Percentiles rank a stretch among this genome's conserved stretches.
Conservation (phyloP, 2,888 invertebrate species). For the Cerastoderma edule region DNA sequence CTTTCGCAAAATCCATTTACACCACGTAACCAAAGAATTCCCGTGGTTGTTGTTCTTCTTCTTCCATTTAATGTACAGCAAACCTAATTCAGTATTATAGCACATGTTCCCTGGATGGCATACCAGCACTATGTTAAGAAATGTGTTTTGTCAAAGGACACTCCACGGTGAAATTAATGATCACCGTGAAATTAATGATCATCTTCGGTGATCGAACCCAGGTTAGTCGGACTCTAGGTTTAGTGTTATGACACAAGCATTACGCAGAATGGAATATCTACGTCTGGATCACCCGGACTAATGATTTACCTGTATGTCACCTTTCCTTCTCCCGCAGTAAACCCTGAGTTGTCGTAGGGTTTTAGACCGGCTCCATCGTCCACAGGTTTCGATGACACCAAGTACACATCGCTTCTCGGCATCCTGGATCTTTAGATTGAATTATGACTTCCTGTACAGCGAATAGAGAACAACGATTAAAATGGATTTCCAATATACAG, state of each 20-base stretch:
- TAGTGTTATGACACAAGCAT: too few relatives aligned
- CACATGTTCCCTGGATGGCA: too few relatives aligned
- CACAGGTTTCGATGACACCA: conserved; percentile 36
- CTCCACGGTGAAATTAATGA: background rate
- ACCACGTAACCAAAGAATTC: too few relatives aligned
- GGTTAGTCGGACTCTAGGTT: background rate
- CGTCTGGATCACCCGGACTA: too few relatives aligned
- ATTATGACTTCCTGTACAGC: background rate
- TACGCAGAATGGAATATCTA: too few relatives aligned
- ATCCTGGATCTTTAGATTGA: background rate
- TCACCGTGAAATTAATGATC: too few relatives aligned
- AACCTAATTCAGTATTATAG: too few relatives aligned
- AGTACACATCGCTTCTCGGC: conserved; percentile 42
- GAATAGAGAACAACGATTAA: background rate
- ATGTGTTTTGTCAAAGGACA: background rate
- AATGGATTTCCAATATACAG: background rate
- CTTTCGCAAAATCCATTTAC: too few relatives aligned
- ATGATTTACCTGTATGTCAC: conserved; percentile 41
- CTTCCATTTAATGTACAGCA: too few relatives aligned
- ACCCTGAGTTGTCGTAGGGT: conserved; percentile 33
- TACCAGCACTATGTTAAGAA: background rate
- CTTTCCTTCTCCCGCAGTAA: conserved; percentile 6
- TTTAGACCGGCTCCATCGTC: background rate
- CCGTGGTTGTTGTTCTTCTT: too few relatives aligned
- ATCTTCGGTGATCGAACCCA: background rate